Evolutionary conservation across 2,888 invertebrate genomes (phyloP), one percentile per base, ranked within the genome.

Genomic region (Exephanes ischioxanthus): DNA sequence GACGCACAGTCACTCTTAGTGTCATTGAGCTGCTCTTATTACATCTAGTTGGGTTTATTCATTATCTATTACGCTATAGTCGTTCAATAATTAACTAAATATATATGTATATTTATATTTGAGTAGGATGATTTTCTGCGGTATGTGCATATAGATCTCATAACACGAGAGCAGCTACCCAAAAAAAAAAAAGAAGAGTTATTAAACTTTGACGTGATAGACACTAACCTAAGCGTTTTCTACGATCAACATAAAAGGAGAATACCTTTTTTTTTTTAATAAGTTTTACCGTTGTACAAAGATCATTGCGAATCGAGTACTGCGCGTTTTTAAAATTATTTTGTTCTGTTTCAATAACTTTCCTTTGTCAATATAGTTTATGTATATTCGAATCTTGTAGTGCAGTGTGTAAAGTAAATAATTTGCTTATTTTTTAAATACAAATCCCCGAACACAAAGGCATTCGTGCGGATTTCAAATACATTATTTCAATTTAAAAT

Each of bases 11-110:
- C 91, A 91, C 88, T 89, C 91, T 92, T 92, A 90, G 90, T 91
- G 92, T 93, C 92, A 92, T 93, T 93, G 93, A 93, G 93, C 92
- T 91, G 91, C 91, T 91, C 90, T 92, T 91, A 91, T 91, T 90
- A 91, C 87, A 90, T 88, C 91, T 92, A 91, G 86, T 91, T 90
- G 89, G 87, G 88, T 88, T 61, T 66, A 79, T 70, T 68, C 80
- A 88, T 88, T 88, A 86, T 88, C 87, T 89, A 88, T 88, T 88
- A 81, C 86, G 86, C 90, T 90, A 89, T 80, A 88, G 86, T 90
- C 84, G 87, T 89, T 86, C 33, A 89, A 87, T 87, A 86, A 87
- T 88, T 88, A 90, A 88, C 86, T 89, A 88, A 91, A 90, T 86
- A 87, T 89, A 82, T 87, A 86, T 88, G 68, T 48, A 71, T 72